These are phyloP conservation scores for Zingel zingel DNA, from an alignment of 2,113 vertebrate species.

Conservation along the genomic window DNA sequence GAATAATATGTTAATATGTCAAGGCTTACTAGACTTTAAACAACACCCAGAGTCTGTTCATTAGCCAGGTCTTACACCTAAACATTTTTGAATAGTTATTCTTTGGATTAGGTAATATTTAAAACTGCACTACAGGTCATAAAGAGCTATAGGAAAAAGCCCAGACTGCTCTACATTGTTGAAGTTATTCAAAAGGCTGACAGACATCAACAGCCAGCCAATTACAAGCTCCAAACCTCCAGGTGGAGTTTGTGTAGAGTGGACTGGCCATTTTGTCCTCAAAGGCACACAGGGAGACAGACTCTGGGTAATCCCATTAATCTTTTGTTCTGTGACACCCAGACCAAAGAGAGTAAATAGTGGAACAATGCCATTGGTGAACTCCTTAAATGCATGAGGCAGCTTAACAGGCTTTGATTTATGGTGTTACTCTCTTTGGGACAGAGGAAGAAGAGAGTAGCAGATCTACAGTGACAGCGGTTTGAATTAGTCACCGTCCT, in stretches of 20 bases:
- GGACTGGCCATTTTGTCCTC: slow-evolving; percentile 51
- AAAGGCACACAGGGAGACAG: slow-evolving; percentile 21
- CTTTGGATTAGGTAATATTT: neutral
- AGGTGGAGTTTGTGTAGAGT: slow-evolving; percentile 55
- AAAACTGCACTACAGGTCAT: neutral
- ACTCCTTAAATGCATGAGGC: slow-evolving; percentile 58
- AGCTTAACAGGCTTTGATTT: slow-evolving; percentile 62
- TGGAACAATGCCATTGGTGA: slow-evolving; percentile 50
- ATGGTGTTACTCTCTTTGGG: slow-evolving; percentile 39
- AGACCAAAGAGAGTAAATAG: slow-evolving; percentile 51
- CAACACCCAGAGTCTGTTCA: neutral
- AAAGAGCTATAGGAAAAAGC: neutral
- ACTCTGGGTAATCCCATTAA: slow-evolving; percentile 49
- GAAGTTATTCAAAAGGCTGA: neutral
- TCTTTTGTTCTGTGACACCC: slow-evolving; percentile 55
- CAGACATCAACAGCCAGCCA: slow-evolving; percentile 18
- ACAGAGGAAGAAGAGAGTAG: slow-evolving; percentile 7
- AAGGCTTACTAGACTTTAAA: neutral
- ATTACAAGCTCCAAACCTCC: slow-evolving; percentile 41
- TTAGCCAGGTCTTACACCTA: neutral
- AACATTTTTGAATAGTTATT: neutral
- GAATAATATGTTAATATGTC: neutral
- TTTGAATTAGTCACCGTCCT: slow-evolving; percentile 25
- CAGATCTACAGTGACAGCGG: slow-evolving; percentile 42
- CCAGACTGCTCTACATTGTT: neutral